phyloP scores from a whole-genome alignment of 2,113 vertebrate genomes.

The Oxygymnocypris stewartii region DNA sequence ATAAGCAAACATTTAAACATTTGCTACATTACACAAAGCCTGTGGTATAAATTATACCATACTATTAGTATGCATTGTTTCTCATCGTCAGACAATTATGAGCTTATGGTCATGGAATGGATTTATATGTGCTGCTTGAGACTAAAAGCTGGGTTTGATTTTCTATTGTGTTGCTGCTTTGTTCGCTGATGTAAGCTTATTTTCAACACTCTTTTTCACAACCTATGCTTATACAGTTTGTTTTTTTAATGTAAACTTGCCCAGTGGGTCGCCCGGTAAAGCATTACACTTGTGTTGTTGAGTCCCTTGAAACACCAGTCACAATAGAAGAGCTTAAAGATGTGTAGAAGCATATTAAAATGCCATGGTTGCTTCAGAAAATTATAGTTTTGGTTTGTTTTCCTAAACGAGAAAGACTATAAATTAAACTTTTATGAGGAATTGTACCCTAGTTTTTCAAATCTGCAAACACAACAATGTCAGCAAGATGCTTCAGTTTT shows the following conservation, averaged over 20 bases:
- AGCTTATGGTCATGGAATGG: neutral
- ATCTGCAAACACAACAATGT: neutral
- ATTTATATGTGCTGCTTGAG: neutral
- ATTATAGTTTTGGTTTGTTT: neutral
- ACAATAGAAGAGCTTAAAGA: neutral
- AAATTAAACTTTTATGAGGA: neutral
- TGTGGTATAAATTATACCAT: neutral
- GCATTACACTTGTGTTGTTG: neutral
- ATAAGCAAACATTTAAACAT: neutral
- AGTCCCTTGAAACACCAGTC: neutral
- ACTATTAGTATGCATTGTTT: neutral
- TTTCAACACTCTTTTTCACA: neutral
- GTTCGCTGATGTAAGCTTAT: neutral
- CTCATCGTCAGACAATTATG: neutral
- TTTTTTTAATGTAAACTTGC: neutral
- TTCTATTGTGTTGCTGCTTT: conserved; percentile 9
- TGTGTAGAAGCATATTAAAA: too few relatives aligned
- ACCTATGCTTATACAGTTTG: neutral
- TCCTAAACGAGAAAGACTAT: neutral
- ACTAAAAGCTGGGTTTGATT: neutral
- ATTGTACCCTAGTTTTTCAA: neutral
- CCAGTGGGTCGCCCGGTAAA: neutral
- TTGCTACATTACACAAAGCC: conserved; percentile 3
- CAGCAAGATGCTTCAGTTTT: too few relatives aligned
- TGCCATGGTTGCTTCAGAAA: neutral